Base-by-base conservation (phyloP, 2,113 vertebrate species). In the Nestor notabilis region DNA sequence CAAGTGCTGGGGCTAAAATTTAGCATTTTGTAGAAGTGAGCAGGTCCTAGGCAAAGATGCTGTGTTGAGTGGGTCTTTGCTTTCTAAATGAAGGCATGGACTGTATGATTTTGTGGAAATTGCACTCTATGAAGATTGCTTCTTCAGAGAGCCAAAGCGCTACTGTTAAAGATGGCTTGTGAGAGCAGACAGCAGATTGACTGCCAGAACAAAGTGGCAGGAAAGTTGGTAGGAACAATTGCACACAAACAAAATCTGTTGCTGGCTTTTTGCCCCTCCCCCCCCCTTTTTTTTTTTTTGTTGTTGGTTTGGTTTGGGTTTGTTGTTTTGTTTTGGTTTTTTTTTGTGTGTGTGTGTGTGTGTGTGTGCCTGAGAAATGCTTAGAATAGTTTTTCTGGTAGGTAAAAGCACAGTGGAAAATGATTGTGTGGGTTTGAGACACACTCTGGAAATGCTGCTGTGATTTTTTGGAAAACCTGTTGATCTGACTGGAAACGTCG, bases 311-410 rank as follows among this genome's bases (percentile, higher is more conserved):
- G n/a, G n/a, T n/a, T n/a, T n/a, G n/a, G n/a, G n/a, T n/a, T n/a
- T n/a, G n/a, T n/a, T 39, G 39, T 39, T 20, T 7, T 11, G 5
- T 6, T 28, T 14, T 9, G 31, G 25, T 9, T 6, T 4, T 9
- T 9, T 3, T 8, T 2, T 11, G 5, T 60, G 5, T 35, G 0
- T 43, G 20, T 33, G 2, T 37, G 7, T 35, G 21, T 9, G 46
- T 20, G 17, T 29, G 3, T 35, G 7, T 31, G 28, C 7, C 35
- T 23, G 23, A 46, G 13, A 83, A 6, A n/a, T 85, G 35, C 24
- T 90, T 55, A 50, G 33, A 80, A 31, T 47, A 0, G 3, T 58
- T 75, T 37, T 71, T 12, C 20, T 82, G 27, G 17, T 39, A 41
- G n/a, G 35, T 84, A 43, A 43, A 91, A 74, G 39, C 47, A 21